Conservation (phyloP, 2,888 invertebrate genomes). For the Callyntrura guangdongensis region DNA sequence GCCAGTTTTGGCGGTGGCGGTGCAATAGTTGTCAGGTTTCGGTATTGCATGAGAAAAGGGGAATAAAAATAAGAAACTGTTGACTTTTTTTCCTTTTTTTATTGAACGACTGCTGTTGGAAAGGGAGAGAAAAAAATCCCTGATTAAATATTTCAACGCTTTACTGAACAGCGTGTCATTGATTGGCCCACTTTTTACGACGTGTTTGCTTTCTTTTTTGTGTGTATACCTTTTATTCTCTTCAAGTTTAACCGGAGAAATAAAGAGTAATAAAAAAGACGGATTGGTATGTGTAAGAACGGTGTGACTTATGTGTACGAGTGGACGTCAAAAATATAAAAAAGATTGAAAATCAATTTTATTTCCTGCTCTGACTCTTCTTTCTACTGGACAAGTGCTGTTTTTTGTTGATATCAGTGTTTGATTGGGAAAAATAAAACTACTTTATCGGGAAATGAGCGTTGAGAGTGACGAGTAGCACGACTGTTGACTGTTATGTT, state of each 20-base stretch:
- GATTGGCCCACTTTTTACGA: conserved; percentile 75
- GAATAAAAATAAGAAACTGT: conserved; percentile 11
- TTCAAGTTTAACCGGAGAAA: conserved; percentile 50
- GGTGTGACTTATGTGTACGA: conserved; percentile 13
- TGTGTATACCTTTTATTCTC: conserved; percentile 16
- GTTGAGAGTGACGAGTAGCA: conserved; percentile 26
- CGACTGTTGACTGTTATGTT: background rate
- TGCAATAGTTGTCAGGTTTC: conserved; percentile 10
- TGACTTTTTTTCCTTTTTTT: too few species aligned
- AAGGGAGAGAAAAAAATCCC: conserved; percentile 27
- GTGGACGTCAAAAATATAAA: conserved; percentile 10
- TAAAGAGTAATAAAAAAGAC: conserved; percentile 8
- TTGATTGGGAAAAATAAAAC: conserved; percentile 28
- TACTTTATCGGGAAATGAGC: background rate
- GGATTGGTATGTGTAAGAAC: background rate
- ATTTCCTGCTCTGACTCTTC: conserved; percentile 24
- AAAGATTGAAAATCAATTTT: conserved; percentile 42
- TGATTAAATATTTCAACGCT: conserved; percentile 74
- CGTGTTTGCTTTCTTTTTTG: conserved; percentile 45
- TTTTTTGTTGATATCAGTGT: conserved; percentile 35
- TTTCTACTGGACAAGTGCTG: conserved; percentile 36
- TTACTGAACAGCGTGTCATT: conserved; percentile 64
- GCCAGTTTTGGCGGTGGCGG: background rate
- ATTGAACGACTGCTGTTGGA: background rate
- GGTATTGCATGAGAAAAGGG: background rate